phyloP scores from a whole-genome alignment of 1,140 invertebrate genomes.

The Halesus radiatus region DNA sequence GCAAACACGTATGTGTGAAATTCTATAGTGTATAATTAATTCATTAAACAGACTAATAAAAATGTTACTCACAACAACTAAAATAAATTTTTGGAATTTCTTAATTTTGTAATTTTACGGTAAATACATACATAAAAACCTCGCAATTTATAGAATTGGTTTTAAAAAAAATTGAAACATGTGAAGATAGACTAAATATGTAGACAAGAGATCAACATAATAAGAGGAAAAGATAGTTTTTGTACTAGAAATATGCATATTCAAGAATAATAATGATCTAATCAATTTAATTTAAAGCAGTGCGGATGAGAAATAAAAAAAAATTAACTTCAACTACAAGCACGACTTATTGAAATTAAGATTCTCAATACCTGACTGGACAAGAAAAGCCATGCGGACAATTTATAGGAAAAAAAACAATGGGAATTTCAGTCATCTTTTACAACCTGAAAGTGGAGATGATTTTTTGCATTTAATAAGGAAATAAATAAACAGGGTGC shows the following conservation, averaged over 20 bases:
- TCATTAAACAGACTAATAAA: too few relatives aligned
- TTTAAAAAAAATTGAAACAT: too few relatives aligned
- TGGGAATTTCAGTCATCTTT: conserved; percentile 16
- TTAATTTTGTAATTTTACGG: too few relatives aligned
- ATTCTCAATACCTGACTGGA: conserved; percentile 19
- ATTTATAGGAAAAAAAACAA: conserved; percentile 24
- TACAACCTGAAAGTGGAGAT: conserved; percentile 12
- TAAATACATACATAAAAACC: too few relatives aligned
- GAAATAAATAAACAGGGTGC: background rate
- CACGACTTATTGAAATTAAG: conserved; percentile 1
- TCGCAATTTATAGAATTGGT: too few relatives aligned
- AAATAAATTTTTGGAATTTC: too few relatives aligned
- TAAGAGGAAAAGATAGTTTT: background rate
- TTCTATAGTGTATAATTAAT: too few relatives aligned
- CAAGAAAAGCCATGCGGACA: conserved; percentile 35
- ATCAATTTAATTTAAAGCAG: background rate
- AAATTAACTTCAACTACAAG: conserved; percentile 25
- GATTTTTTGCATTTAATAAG: conserved; percentile 27
- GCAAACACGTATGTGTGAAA: too few relatives aligned
- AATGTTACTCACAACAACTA: too few relatives aligned
- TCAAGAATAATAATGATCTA: too few relatives aligned
- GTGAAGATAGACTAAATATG: background rate
- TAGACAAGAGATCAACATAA: background rate
- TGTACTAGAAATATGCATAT: too few relatives aligned
- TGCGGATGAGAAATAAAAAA: background rate